Base-by-base conservation (phyloP, 2,888 invertebrate genomes). In the Eilema sororculum region DNA sequence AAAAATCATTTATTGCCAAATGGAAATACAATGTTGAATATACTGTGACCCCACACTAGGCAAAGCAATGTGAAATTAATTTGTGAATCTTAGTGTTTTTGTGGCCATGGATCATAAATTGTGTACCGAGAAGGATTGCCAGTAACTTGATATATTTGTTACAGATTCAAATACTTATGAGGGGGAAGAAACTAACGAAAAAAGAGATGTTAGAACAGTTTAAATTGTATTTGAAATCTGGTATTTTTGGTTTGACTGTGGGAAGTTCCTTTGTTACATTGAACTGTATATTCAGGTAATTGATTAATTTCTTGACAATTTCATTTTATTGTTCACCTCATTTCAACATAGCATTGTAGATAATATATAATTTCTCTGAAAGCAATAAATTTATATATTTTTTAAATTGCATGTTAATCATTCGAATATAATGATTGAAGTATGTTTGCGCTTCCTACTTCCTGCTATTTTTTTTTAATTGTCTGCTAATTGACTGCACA, bases 81-180 rank as follows among this genome's bases (percentile, higher is more conserved):
- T 33, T 33, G 30, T 33, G 8, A 33, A 33, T 33, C 0, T 33
- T 33, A 33, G 30, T 33, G 30, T 33, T 33, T 33, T 33, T 33
- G 30, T 28, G 3, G 8, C 30, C 30, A 6, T 6, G 28, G 28
- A 28, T 28, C 28, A 28, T 28, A 28, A 28, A 28, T 16, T 46
- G 46, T 41, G 16, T n/a, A 9, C 9, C 0, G n/a, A n/a, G 20
- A 52, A n/a, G n/a, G n/a, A 20, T 9, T 20, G 2, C 52, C 13
- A 1, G 10, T 25, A 25, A 46, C 20, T 52, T 65, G 1, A 13
- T 24, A 67, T 65, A 72, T 76, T 80, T 67, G 65, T 95, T 95
- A 77, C 90, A 96, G 96, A 88, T 96, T 41, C 96, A 96, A 92
- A 91, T 95, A 78, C 83, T 96, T 64, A 91, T 96, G 91, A 92